phyloP scores from a whole-genome alignment of 1,140 invertebrate species.

The Himalopsyche phryganea region DNA sequence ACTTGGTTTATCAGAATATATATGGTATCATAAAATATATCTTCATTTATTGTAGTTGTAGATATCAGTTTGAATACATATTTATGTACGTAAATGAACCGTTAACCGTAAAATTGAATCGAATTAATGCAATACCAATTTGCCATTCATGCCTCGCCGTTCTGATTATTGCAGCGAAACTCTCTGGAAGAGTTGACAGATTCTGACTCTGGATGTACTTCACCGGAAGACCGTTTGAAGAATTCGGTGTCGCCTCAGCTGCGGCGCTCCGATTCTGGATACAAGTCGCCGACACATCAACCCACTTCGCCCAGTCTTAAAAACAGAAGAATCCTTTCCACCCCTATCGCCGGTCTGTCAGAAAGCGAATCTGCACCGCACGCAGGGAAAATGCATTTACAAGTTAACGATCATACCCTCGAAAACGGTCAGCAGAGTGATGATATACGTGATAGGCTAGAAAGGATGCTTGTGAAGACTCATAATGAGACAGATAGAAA shows the following conservation, averaged over 20 bases:
- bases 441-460: constrained; percentile 28
- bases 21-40: too few relatives aligned
- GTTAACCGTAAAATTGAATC: too few relatives aligned
- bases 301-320: constrained; percentile 45
- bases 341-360: constrained; percentile 21
- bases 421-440: constrained; percentile 9
- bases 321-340: constrained; percentile 44
- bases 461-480: constrained; percentile 38
- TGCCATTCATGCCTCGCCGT: not conserved
- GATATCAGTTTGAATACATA: too few relatives aligned
- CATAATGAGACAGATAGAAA: constrained; percentile 53
- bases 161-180: constrained; percentile 28
- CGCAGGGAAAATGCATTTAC: constrained; percentile 3
- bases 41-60: too few relatives aligned
- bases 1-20: too few relatives aligned
- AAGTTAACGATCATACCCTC: not conserved
- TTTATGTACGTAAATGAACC: too few relatives aligned
- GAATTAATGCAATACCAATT: too few relatives aligned
- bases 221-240: constrained; percentile 50
- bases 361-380: constrained; percentile 24
- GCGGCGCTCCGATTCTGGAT: constrained; percentile 52
- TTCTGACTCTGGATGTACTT: constrained; percentile 53
- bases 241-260: constrained; percentile 52
- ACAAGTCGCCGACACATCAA: constrained; percentile 47
- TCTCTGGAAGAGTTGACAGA: constrained; percentile 45